Conservation (phyloP, 2,113 vertebrate genomes). For the Lycaon pictus region DNA sequence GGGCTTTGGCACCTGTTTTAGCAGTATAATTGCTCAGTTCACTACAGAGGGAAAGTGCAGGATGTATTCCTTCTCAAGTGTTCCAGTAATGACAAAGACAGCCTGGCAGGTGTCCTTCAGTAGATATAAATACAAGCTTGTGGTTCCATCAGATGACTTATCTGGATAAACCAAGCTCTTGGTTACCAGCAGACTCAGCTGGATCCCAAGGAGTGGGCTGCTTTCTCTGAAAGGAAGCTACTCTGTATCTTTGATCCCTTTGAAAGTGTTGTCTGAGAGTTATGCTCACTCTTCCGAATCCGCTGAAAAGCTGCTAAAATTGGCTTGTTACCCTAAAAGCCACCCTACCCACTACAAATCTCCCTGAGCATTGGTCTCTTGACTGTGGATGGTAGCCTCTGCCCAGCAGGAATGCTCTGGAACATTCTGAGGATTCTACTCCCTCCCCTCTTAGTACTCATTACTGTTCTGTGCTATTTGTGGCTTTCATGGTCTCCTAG, state of each 20-base stretch:
- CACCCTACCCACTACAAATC: not conserved
- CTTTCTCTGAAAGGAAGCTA: not conserved
- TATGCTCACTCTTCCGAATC: not conserved
- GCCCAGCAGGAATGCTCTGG: not conserved
- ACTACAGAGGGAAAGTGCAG: not conserved
- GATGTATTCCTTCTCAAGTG: constrained; percentile 18
- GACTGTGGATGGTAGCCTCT: not conserved
- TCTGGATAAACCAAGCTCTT: not conserved
- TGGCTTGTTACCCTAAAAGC: not conserved
- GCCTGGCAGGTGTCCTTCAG: not conserved
- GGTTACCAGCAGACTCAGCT: not conserved
- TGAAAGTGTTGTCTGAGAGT: not conserved
- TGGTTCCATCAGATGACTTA: not conserved
- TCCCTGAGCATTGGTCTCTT: not conserved
- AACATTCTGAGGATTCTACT: not conserved
- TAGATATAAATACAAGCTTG: not conserved
- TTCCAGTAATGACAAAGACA: not conserved
- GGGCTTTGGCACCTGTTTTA: not conserved
- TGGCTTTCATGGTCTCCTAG: not conserved
- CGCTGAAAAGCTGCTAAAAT: not conserved
- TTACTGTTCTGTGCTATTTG: not conserved
- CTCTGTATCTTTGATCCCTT: not conserved
- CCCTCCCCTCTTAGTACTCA: not conserved
- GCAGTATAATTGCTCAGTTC: not conserved
- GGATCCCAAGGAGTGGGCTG: not conserved